Percentiles rank a stretch among this genome's conserved stretches.
These are phyloP conservation scores for Rhynchomys soricoides DNA, from an alignment of 2,113 vertebrate species.

Conservation along the genomic window DNA sequence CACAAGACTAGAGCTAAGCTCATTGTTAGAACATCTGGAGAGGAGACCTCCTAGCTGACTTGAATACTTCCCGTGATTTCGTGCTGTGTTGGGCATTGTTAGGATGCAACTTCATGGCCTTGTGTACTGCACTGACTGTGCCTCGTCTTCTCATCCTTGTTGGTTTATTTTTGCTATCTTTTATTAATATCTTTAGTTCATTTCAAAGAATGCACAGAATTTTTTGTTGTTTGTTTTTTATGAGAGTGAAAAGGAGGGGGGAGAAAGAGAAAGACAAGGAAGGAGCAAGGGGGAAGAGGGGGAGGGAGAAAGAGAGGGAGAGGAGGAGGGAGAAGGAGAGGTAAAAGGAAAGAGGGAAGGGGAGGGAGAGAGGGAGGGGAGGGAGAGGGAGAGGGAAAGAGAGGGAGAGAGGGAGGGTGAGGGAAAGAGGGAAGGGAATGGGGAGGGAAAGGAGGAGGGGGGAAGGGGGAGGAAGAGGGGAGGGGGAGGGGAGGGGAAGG, in stretches of 20 bases:
- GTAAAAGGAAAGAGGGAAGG: too few relatives aligned
- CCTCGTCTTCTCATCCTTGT: background rate
- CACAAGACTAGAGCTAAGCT: background rate
- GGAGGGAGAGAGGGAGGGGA: background rate
- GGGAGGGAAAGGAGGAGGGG: background rate
- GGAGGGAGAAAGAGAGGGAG: background rate
- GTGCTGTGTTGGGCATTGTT: background rate
- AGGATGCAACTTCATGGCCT: fast-evolving
- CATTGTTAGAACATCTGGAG: background rate
- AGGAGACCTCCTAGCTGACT: background rate
- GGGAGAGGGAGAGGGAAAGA: background rate
- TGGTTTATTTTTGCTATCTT: background rate
- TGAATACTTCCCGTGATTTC: background rate
- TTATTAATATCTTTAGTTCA: background rate
- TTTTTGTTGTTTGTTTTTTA: constrained; percentile 22
- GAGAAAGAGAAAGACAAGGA: background rate
- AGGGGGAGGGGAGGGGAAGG: background rate
- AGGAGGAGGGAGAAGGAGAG: too few relatives aligned
- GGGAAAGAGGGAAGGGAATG: background rate
- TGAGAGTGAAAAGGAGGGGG: background rate
- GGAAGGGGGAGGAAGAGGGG: background rate
- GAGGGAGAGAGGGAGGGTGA: background rate
- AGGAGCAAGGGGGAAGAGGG: fast-evolving
- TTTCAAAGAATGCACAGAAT: background rate
- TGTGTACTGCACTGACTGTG: background rate